Conservation (phyloP, 2,113 vertebrate genomes). For the Pristiophorus japonicus region DNA sequence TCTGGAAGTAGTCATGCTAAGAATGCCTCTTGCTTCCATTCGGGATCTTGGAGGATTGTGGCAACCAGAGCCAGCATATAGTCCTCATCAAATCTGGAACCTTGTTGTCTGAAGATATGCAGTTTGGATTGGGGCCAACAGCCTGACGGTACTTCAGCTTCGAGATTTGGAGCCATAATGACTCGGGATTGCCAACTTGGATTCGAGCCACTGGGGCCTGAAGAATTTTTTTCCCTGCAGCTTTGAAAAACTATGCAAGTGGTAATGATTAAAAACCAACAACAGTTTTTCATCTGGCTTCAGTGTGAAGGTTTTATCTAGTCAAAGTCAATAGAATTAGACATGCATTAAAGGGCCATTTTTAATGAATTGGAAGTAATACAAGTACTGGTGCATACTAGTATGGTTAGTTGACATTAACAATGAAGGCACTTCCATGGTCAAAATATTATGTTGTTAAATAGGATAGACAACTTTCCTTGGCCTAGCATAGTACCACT, state of each 20-base stretch:
- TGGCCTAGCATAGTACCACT: background rate
- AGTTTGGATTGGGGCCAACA: background rate
- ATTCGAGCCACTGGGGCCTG: background rate
- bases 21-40: slow-evolving; percentile 18
- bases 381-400: background rate
- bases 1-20: background rate
- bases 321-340: slow-evolving; percentile 12
- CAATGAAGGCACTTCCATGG: background rate
- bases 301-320: background rate
- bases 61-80: background rate
- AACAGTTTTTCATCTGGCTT: slow-evolving; percentile 31
- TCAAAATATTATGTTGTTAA: background rate
- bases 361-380: background rate
- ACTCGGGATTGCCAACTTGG: slow-evolving; percentile 24
- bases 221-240: slow-evolving; percentile 3
- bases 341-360: background rate
- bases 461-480: background rate
- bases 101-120: slow-evolving; percentile 21
- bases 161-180: background rate
- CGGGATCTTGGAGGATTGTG: slow-evolving; percentile 23
- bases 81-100: slow-evolving; percentile 28
- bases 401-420: slow-evolving; percentile 17
- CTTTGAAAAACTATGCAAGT: background rate
- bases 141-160: slow-evolving; percentile 15
- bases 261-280: slow-evolving; percentile 35